Evolutionary conservation across 2,113 vertebrate species (phyloP), one percentile per base, ranked within the genome.

Genomic region (Podilymbus podiceps): DNA sequence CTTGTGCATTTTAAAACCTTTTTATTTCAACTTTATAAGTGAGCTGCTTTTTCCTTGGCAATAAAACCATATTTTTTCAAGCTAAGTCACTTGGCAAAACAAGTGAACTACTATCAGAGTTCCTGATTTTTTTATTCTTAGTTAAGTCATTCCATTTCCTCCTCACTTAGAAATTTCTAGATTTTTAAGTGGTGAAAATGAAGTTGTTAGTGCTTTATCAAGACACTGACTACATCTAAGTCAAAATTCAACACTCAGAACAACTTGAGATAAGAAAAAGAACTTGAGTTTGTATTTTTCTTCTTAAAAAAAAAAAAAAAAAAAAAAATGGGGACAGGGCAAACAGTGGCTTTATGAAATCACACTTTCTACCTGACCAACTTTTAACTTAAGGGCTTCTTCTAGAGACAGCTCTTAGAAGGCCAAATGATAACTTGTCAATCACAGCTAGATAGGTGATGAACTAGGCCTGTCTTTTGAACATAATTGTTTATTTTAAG

Each of bases 31-130:
- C 67, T 93, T 90, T 28, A 52, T 85, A 94, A 91, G 80, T 90
- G 71, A 96, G 55, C n/a, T 80, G 59, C 42, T 93, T 95, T 95
- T 95, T 95, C 87, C 90, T 92, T 80, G 47, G 85, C 89, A 90
- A 74, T 52, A 58, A 83, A 91, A 79, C 15, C 0, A 0, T 83
- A 33, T 87, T 91, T 94, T 96, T 95, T 90, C 52, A 94, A 95
- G 85, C 31, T 93, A 80, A 40, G 78, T 93, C 81, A 93, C 62
- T 93, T 95, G 88, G 92, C 75, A 95, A 95, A 93, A 47, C 33
- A 83, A 35, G 74, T 63, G 47, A 96, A 63, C 12, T 6, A 66
- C 38, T 38, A 49, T 69, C 62, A 93, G 81, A 82, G 40, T 69
- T 93, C 63, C 67, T 91, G 33, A n/a, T 16, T 50, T 80, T n/a